phyloP scores from a whole-genome alignment of 2,797 vertebrate genomes.

The Buceros bicornis region DNA sequence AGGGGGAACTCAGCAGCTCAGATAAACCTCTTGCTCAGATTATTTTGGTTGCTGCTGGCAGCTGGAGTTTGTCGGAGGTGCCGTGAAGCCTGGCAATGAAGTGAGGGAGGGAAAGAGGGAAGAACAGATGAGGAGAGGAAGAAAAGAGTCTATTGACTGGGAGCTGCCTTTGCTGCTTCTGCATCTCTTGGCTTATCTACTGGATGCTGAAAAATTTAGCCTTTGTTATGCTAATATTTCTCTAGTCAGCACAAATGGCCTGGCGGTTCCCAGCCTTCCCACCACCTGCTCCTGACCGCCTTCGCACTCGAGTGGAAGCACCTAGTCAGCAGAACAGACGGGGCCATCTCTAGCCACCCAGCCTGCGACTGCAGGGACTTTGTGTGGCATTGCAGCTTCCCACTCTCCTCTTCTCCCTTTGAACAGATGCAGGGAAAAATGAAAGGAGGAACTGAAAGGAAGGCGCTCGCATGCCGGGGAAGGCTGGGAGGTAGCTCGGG shows the following conservation, averaged over 20 bases:
- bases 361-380: neutral
- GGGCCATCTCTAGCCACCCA: neutral
- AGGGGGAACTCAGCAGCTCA: neutral
- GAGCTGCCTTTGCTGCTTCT: neutral
- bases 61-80: neutral
- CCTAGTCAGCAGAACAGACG: neutral
- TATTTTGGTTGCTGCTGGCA: neutral
- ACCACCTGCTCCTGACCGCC: fast-evolving
- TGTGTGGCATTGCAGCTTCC: neutral
- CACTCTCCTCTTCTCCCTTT: neutral
- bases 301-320: neutral
- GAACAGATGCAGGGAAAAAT: neutral
- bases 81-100: neutral
- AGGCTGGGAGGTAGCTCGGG: neutral
- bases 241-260: neutral
- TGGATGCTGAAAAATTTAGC: neutral
- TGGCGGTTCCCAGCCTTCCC: neutral
- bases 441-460: neutral
- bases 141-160: neutral
- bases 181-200: neutral
- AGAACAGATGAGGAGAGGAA: neutral
- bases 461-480: fast-evolving
- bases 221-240: conserved; percentile 67
- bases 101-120: neutral
- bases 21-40: neutral